These are phyloP conservation scores for Lathronympha strigana DNA, from an alignment of 2,888 invertebrate genomes.

Conservation along the genomic window DNA sequence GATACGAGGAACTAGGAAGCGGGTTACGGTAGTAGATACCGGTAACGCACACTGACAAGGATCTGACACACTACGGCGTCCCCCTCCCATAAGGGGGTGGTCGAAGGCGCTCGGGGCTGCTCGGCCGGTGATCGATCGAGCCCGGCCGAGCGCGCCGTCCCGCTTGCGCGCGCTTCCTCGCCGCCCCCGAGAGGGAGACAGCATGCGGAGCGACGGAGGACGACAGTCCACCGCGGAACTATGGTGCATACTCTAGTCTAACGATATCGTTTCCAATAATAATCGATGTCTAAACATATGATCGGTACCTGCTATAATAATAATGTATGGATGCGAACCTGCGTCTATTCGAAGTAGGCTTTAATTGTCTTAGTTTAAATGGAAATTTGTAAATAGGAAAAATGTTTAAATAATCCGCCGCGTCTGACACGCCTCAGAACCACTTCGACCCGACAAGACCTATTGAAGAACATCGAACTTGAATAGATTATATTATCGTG, in stretches of 20 bases:
- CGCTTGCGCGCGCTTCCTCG: slow-evolving; percentile 29
- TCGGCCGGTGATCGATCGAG: slow-evolving; percentile 36
- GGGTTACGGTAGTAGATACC: slow-evolving; percentile 60
- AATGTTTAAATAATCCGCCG: slow-evolving; percentile 60
- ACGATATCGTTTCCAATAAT: slow-evolving; percentile 67
- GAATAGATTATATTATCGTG: slow-evolving; percentile 82
- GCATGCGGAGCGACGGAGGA: slow-evolving; percentile 26
- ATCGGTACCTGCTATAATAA: slow-evolving; percentile 80
- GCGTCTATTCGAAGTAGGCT: slow-evolving; percentile 83
- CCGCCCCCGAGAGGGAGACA: slow-evolving; percentile 45
- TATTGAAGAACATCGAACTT: slow-evolving; percentile 81
- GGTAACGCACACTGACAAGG: slow-evolving; percentile 52
- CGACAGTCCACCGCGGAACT: slow-evolving; percentile 67
- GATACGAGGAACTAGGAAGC: slow-evolving; percentile 52
- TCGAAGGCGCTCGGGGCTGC: slow-evolving; percentile 31
- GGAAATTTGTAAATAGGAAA: slow-evolving; percentile 80
- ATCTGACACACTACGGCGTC: slow-evolving; percentile 50
- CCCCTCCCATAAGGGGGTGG: slow-evolving; percentile 32
- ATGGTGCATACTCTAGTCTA: slow-evolving; percentile 78
- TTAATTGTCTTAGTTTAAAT: slow-evolving; percentile 83
- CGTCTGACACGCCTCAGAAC: slow-evolving; percentile 53
- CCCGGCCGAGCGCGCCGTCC: slow-evolving; percentile 47
- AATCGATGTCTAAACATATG: slow-evolving; percentile 75
- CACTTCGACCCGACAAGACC: slow-evolving; percentile 70
- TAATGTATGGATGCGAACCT: slow-evolving; percentile 83